Percentiles rank a stretch among this genome's conserved stretches.
phyloP scores from a whole-genome alignment of 2,888 invertebrate genomes.

The Macaria notata region DNA sequence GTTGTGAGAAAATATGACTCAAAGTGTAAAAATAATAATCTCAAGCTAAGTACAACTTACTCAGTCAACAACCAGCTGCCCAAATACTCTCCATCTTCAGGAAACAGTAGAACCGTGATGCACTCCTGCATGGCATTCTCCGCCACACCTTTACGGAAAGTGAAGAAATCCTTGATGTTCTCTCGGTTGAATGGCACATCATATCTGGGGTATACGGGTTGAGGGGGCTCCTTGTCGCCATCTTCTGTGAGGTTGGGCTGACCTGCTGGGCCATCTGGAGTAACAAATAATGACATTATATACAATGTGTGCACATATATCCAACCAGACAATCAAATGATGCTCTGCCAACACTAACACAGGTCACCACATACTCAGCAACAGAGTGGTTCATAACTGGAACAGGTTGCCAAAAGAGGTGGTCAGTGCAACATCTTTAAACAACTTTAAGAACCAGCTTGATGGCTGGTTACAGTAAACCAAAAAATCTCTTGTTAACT shows the following conservation, averaged over 20 bases:
- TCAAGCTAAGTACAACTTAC: slow-evolving; percentile 72
- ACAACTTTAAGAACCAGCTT: too few species aligned
- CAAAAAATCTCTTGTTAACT: too few species aligned
- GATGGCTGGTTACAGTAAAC: too few species aligned
- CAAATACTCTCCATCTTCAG: slow-evolving; percentile 86
- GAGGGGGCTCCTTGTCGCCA: slow-evolving; percentile 47
- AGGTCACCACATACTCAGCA: too few species aligned
- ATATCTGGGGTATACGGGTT: slow-evolving; percentile 68
- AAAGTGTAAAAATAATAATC: too few species aligned
- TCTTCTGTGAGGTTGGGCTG: slow-evolving; percentile 47
- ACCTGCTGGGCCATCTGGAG: slow-evolving; percentile 63
- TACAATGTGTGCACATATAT: too few species aligned
- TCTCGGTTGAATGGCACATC: slow-evolving; percentile 76
- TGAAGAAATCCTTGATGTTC: slow-evolving; percentile 86
- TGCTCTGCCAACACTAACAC: too few species aligned
- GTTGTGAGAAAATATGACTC: too few species aligned
- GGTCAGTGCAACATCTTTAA: too few species aligned
- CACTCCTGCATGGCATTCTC: slow-evolving; percentile 88
- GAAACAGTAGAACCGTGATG: slow-evolving; percentile 83
- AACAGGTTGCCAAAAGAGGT: too few species aligned
- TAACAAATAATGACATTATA: neutral
- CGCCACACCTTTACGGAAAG: slow-evolving; percentile 87
- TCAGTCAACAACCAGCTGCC: slow-evolving; percentile 92
- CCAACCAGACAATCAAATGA: too few species aligned
- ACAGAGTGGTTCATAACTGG: too few species aligned